Conservation (phyloP, 2,113 vertebrate species). For the Oreocharis arfaki region DNA sequence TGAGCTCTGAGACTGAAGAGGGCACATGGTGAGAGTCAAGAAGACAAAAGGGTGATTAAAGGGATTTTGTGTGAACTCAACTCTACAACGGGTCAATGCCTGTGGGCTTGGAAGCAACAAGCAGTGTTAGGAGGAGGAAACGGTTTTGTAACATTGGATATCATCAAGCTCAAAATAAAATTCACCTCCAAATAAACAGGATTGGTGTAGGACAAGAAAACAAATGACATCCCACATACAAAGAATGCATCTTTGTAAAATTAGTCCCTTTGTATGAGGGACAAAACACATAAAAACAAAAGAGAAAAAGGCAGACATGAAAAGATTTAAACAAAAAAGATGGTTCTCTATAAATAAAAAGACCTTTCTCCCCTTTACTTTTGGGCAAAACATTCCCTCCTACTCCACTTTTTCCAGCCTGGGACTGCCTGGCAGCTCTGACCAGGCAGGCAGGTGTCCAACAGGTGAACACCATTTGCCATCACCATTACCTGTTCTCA, state of each 20-base stretch:
- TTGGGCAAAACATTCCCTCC: not conserved
- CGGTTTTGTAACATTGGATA: not conserved
- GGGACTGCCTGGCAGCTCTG: not conserved
- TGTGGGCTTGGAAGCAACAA: not conserved
- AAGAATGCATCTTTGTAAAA: not conserved
- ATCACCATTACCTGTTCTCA: not conserved
- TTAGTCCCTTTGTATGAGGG: not conserved
- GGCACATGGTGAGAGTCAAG: not conserved
- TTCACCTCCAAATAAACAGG: not conserved
- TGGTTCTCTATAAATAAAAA: not conserved
- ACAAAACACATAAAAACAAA: not conserved
- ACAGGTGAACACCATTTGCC: not conserved
- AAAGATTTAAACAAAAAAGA: not conserved
- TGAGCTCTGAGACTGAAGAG: not conserved
- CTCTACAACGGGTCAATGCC: not conserved
- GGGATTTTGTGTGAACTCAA: not conserved
- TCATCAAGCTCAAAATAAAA: not conserved
- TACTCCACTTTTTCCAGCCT: not conserved
- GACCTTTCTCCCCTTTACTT: accelerated
- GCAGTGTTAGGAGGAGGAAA: not conserved
- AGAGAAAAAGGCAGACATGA: accelerated
- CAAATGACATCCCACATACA: accelerated
- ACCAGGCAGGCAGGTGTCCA: not conserved
- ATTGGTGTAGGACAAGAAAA: not conserved
- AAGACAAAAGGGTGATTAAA: not conserved